These are phyloP conservation scores for Chroicocephalus ridibundus DNA, from an alignment of 2,113 vertebrate species.

Conservation along the genomic window DNA sequence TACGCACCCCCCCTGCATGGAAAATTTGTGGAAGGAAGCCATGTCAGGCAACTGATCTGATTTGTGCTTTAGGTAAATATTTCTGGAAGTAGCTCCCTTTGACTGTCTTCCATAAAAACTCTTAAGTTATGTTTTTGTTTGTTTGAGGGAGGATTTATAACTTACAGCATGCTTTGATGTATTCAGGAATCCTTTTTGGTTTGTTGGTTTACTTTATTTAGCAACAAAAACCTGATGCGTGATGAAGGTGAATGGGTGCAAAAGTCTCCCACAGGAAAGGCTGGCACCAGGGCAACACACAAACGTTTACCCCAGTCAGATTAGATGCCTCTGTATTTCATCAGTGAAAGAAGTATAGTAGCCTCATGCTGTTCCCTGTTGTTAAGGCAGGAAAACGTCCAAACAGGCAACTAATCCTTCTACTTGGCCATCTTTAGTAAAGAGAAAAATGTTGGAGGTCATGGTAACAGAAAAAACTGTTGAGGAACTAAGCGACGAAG, in stretches of 20 bases:
- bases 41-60: not conserved
- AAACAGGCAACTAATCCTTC: not conserved
- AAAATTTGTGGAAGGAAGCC: not conserved
- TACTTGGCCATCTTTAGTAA: not conserved
- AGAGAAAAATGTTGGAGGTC: not conserved
- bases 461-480: not conserved
- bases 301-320: not conserved
- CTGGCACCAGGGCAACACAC: not conserved
- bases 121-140: not conserved
- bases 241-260: not conserved
- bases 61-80: not conserved
- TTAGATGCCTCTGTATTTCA: not conserved
- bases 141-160: not conserved
- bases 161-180: not conserved
- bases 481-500: not conserved
- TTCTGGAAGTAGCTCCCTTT: conserved; percentile 21
- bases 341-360: not conserved
- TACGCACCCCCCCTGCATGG: not conserved
- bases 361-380: not conserved
- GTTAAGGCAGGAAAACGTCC: not conserved
- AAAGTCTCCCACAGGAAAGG: not conserved
- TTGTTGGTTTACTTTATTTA: conserved; percentile 3
- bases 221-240: not conserved
- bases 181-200: not conserved
- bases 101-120: conserved; percentile 9